Base-by-base conservation (phyloP, 1,140 invertebrate species). In the Probaryconus sp. region DNA sequence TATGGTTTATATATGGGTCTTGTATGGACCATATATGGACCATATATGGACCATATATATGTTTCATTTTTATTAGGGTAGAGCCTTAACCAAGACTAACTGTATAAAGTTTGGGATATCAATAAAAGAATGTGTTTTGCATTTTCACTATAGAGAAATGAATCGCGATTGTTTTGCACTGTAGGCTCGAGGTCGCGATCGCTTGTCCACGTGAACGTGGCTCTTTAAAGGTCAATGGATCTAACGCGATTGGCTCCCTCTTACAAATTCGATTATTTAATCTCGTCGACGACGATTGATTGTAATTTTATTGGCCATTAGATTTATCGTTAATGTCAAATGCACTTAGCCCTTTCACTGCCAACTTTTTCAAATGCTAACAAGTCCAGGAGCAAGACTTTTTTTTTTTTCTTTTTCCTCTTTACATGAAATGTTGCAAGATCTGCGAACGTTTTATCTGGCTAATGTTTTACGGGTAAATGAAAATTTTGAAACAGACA, bases 311-410 rank as follows among this genome's bases (percentile, higher is more conserved):
- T 65, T 53, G 33, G 26, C 37, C 24, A 21, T 37, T 67, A 16
- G 40, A 61, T 70, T 55, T 10, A 51, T 53, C 60, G 73, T 70
- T 76, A 76, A 76, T 76, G 73, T 63, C 73, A 76, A 67, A 24
- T 7, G 28, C 18, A 67, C 13, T 75, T 69, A 64, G 58, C 58
- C 56, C 71, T 58, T 74, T 74, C 63, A 68, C 63, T 51, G 64
- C 24, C 51, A 61, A 56, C 33, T 67, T 70, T 67, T 70, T 67
- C 47, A 76, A 76, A 76, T 76, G 73, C 53, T 63, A 76, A 76
- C 73, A 70, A 76, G 53, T 69, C 60, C 53, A 38, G 48, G 18
- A 68, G 56, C 63, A 55, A 60, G 64, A 75, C 35, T 31, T 42
- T 58, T 75, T 64, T 69, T 69, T 53, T n/a, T n/a, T n/a, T n/a